These are phyloP conservation scores for Tipula confusa DNA, from an alignment of 2,888 invertebrate genomes.

Conservation along the genomic window DNA sequence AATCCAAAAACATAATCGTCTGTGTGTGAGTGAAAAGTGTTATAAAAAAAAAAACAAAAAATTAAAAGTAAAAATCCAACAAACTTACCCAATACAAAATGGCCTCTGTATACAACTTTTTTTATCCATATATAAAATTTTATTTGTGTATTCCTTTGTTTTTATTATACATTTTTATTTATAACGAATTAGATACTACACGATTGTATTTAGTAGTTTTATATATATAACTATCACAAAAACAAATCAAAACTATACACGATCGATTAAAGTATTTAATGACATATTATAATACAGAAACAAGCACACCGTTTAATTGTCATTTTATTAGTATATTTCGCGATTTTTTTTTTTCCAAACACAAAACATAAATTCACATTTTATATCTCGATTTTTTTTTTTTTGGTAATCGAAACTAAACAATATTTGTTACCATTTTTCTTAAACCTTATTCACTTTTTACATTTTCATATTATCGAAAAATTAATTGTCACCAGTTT, in stretches of 20 bases:
- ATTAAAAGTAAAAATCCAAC: not conserved
- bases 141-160: conserved; percentile 25
- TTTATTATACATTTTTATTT: not conserved
- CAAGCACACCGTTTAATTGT: not conserved
- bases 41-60: not conserved
- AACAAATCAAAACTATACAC: not conserved
- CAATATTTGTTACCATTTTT: not conserved
- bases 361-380: not conserved
- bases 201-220: not conserved
- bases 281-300: no score
- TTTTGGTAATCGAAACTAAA: not conserved
- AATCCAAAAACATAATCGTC: not conserved
- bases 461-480: not conserved
- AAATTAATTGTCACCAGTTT: not conserved
- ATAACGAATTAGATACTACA: not conserved
- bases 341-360: not conserved
- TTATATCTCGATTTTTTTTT: not conserved
- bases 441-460: not conserved
- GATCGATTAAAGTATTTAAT: not conserved
- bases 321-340: not conserved
- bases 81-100: conserved; percentile 17
- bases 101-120: not conserved
- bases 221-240: not conserved
- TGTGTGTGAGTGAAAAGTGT: not conserved
- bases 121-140: not conserved